Evolutionary conservation across 2,113 vertebrate genomes (phyloP).

Genomic region (Thryonomys swinderianus): DNA sequence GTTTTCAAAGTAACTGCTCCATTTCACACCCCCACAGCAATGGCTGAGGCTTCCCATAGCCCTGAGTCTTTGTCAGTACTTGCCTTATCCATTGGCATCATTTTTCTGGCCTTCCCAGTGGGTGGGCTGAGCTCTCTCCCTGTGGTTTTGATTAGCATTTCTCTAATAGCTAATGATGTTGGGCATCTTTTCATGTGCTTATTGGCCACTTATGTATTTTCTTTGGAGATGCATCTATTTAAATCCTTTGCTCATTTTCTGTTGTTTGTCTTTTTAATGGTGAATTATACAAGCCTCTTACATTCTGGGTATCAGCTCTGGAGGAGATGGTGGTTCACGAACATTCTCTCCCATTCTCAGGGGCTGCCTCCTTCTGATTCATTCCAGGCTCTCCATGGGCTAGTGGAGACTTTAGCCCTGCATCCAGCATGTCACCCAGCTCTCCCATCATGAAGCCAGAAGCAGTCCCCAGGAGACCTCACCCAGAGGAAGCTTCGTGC

Average conservation of each 20-base stretch:
- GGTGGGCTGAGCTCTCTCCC: neutral
- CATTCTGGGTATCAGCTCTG: neutral
- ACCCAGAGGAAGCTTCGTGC: neutral
- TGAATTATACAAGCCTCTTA: neutral
- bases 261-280: neutral
- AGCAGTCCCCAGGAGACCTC: neutral
- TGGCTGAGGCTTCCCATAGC: neutral
- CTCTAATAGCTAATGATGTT: neutral
- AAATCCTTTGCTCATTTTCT: neutral
- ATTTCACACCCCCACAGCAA: too few relatives aligned
- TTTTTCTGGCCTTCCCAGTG: neutral
- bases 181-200: neutral
- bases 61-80: neutral
- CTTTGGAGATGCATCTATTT: slow-evolving; percentile 43
- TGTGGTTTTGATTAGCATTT: slow-evolving; percentile 25
- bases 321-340: neutral
- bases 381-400: neutral
- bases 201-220: neutral
- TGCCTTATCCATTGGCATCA: neutral
- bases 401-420: neutral
- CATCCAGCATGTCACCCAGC: neutral
- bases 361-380: neutral
- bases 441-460: neutral
- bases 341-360: neutral
- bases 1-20: neutral